Base-by-base conservation (phyloP, 2,888 invertebrate species). In the Lasius fuliginosus region DNA sequence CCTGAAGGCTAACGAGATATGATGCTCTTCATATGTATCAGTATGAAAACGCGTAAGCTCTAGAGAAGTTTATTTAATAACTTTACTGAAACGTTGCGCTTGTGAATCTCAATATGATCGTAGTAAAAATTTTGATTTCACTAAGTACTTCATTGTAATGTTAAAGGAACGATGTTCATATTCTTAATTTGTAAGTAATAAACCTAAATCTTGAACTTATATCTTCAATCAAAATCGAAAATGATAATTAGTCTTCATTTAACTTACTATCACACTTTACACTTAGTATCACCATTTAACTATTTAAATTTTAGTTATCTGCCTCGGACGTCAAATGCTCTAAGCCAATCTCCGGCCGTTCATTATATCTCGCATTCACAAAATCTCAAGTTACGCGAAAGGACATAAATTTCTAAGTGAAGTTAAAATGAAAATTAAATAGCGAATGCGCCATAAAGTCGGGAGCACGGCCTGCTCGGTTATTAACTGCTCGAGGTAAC, bases 401-500 rank as follows among this genome's bases (percentile, higher is more conserved):
- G 73, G 60, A 73, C 46, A 81, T 81, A 71, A 81, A 81, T 81
- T 81, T 27, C 79, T 81, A 46, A 81, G 49, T 58, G 46, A 71
- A 79, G 79, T 81, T 81, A 73, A 81, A 73, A 81, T 81, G 60
- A 81, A 81, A 81, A 81, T 81, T 81, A 81, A 81, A 81, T 81
- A 81, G 79, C 73, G 40, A 73, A 18, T 73, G 42, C 71, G 79
- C 73, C 40, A 23, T 79, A 81, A 81, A 81, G 79, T 82, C 71
- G 79, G 65, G 23, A 82, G 64, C 71, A 76, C 56, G 60, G 77
- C 53, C 82, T 53, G 49, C 83, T 73, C 65, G 73, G 81, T 82
- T 85, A 89, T 86, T 89, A 85, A 79, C 67, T 83, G 56, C 69
- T 49, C 68, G 65, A 71, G 60, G 73, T 81, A 81, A 86, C 89